phyloP scores from a whole-genome alignment of 2,797 vertebrate genomes.

The Gobionotothen gibberifrons region DNA sequence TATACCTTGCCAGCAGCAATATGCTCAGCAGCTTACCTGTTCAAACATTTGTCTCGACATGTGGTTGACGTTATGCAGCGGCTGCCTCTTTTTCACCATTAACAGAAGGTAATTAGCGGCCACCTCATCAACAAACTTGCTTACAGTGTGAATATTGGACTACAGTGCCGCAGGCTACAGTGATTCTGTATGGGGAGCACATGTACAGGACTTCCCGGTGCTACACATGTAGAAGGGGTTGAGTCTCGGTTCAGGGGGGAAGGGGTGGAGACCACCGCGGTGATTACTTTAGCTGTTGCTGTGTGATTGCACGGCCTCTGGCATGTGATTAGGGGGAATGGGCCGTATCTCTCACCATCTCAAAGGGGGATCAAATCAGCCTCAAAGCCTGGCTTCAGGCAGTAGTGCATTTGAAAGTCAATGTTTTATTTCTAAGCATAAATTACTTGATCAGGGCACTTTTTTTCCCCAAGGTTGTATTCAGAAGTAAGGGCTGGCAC shows the following conservation, averaged over 20 bases:
- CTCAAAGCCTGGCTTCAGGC: constrained; percentile 82
- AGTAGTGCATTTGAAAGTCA: constrained; percentile 82
- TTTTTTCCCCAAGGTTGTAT: constrained; percentile 77
- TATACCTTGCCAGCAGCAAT: constrained; percentile 12
- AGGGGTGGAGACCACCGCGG: constrained; percentile 66
- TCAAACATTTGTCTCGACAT: constrained; percentile 31
- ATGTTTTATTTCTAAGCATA: constrained; percentile 81
- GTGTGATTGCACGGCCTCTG: constrained; percentile 78
- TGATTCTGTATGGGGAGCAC: constrained; percentile 52
- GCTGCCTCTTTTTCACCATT: constrained; percentile 27
- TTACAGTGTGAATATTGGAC: constrained; percentile 30
- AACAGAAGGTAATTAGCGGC: constrained; percentile 48
- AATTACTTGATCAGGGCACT: constrained; percentile 77
- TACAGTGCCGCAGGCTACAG: constrained; percentile 8
- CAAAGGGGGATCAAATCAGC: constrained; percentile 81
- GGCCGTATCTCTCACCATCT: constrained; percentile 79
- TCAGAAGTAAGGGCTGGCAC: constrained; percentile 59
- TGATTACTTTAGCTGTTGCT: constrained; percentile 79
- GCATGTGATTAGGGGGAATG: constrained; percentile 81
- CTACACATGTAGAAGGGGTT: constrained; percentile 44
- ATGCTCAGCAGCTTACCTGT: constrained; percentile 5
- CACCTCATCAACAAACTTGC: constrained; percentile 40
- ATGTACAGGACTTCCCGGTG: constrained; percentile 42
- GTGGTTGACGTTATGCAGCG: constrained; percentile 13
- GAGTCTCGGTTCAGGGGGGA: constrained; percentile 49